Evolutionary conservation across 2,113 vertebrate genomes (phyloP), one percentile per base, ranked within the genome.

Genomic region (Aythya baeri): DNA sequence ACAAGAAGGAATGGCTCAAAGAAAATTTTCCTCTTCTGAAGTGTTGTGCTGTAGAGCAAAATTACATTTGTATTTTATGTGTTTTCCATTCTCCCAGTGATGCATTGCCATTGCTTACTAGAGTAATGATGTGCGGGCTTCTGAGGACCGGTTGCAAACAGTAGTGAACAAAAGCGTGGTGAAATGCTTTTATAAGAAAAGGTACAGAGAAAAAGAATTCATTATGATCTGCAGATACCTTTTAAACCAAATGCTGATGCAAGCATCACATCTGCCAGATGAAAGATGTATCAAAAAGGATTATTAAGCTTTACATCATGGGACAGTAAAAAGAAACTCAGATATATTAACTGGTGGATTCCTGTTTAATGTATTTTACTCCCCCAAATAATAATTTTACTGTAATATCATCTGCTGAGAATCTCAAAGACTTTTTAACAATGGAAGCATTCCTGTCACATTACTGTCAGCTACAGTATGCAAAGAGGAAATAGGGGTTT

Each of bases 51-150:
- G 55, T 58, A 91, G 76, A 91, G 55, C 57, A 91, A 93, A 96
- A 91, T 62, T 58, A 66, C 75, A 86, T 91, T 86, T 88, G 76
- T 91, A 72, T 74, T 97, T 95, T 81, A 87, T 77, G 93, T 83
- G 83, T 62, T 93, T 78, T 79, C 83, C 74, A 11, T 66, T 55
- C 93, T 82, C 50, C 58, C 41, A 7, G 62, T 46, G 86, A 94
- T 59, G 68, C 84, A 82, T 3, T 31, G 85, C 68, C n/a, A 13
- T 7, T 8, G 38, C 77, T 31, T 63, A 62, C 58, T 8, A 22
- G 32, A 91, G 87, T 43, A 84, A 46, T 0, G 16, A 41, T 5
- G 32, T 3, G n/a, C 7, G 43, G n/a, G 82, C 46, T 91, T 54
- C 67, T 43, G 46, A 91, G 49, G 54, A 71, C 25, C 44, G 7